Evolutionary conservation across 2,113 vertebrate species (phyloP), one percentile per base, ranked within the genome.

Genomic region (Suncus etruscus): DNA sequence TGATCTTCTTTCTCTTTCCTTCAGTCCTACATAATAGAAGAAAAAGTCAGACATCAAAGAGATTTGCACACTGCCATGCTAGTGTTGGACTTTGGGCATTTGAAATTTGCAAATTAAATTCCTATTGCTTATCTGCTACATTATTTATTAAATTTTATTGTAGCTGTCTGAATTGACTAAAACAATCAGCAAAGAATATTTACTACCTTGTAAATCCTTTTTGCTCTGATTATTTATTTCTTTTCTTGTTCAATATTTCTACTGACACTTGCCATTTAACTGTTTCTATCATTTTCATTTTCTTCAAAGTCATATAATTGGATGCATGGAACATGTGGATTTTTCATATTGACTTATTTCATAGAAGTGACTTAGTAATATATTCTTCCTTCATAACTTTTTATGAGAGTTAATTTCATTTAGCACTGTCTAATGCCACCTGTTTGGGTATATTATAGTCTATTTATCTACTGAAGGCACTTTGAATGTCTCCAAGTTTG

Each of bases 301-400:
- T 61, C 29, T 6, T 9, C 27, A 31, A 61, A n/a, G 31, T 61
- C 69, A 5, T n/a, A 14, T 58, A 29, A 31, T 47, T 85, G 83
- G 25, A 73, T n/a, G 61, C 7, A 45, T 61, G 73, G 25, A 74
- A 32, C 73, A 61, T 18, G 45, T 48, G 39, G 31, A 15, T 25
- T 85, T 85, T 80, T 85, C 31, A 85, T 6, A 73, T 8, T 85
- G 31, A 32, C 32, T 61, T 73, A 50, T 85, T 61, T 61, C 25
- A 54, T 54, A 54, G 12, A 11, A 54, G 12, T 54, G 54, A 54
- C 31, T 45, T 47, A 25, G 66, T 83, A 73, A 39, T 29, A 85
- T 14, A n/a, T 20, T 32, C 8, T 85, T 45, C 20, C 50, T 73
- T 3, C 32, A 20, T 0, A 3, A 45, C n/a, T 84, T 73, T 84